A percentile compares a stretch with the other conserved stretches of the same genome.
phyloP scores from a whole-genome alignment of 2,113 vertebrate species.

The Hepsetus odoe region DNA sequence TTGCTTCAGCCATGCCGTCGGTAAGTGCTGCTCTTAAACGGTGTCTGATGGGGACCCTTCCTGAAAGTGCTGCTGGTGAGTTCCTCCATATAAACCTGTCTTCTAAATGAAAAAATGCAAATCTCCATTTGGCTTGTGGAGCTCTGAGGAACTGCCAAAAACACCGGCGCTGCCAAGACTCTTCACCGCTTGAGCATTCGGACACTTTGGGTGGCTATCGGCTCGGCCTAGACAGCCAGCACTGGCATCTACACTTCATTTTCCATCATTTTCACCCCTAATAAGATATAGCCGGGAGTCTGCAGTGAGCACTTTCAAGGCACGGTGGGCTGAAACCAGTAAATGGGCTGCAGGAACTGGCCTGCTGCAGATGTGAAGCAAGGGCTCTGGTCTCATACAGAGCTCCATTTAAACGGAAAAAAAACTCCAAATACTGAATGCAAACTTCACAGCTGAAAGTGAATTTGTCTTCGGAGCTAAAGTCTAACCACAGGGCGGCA shows the following conservation, averaged over 20 bases:
- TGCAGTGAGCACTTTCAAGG: slow-evolving; percentile 23
- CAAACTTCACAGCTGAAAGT: too few relatives aligned
- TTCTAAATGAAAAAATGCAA: slow-evolving; percentile 22
- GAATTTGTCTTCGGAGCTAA: too few relatives aligned
- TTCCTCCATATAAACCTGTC: slow-evolving; percentile 29
- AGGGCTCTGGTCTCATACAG: slow-evolving; percentile 2
- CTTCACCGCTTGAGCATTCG: slow-evolving; percentile 4
- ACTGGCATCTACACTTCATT: slow-evolving; percentile 14
- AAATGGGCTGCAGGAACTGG: slow-evolving; percentile 19
- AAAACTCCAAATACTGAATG: too few relatives aligned
- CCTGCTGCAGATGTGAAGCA: slow-evolving; percentile 14
- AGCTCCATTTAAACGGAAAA: slow-evolving; percentile 4
- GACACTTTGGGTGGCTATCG: slow-evolving; percentile 15
- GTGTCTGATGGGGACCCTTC: background rate
- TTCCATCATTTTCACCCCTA: slow-evolving; percentile 7
- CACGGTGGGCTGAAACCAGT: slow-evolving; percentile 8
- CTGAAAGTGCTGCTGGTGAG: slow-evolving; percentile 1
- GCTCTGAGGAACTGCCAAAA: background rate
- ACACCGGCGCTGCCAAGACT: background rate
- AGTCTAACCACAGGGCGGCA: too few relatives aligned
- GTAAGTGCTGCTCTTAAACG: background rate
- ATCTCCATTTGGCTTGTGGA: slow-evolving; percentile 25
- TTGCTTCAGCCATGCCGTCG: too few relatives aligned
- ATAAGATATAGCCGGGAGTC: slow-evolving; percentile 7
- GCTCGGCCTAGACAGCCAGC: slow-evolving; percentile 26